Conservation (phyloP, 2,888 invertebrate species). For the Zhengitettix transpicula region DNA sequence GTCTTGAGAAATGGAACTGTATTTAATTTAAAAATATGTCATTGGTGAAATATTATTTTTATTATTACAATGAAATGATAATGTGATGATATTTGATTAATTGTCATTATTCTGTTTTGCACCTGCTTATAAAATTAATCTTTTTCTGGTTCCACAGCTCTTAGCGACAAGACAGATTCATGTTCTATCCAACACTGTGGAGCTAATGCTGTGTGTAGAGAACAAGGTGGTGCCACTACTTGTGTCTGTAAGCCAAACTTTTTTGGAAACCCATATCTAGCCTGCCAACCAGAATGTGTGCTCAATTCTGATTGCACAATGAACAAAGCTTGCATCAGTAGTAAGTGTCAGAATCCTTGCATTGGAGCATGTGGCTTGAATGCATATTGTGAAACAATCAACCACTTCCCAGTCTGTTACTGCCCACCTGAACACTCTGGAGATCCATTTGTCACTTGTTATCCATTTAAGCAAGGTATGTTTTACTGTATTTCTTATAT, state of each 20-base stretch:
- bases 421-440: constrained; percentile 54
- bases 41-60: too few species aligned
- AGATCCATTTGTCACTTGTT: constrained; percentile 59
- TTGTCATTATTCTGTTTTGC: too few species aligned
- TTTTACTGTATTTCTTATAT: background rate
- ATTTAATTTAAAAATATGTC: too few species aligned
- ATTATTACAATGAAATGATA: too few species aligned
- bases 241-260: constrained; percentile 60
- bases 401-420: constrained; percentile 61
- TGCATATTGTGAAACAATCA: constrained; percentile 53
- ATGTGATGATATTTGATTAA: too few species aligned
- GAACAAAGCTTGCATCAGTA: constrained; percentile 55
- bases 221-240: constrained; percentile 42
- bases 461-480: constrained; percentile 24
- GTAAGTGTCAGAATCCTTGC: constrained; percentile 63
- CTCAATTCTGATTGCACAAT: constrained; percentile 61
- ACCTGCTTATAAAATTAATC: too few species aligned
- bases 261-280: constrained; percentile 62
- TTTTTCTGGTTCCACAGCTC: constrained; percentile 22
- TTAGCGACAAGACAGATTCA: constrained; percentile 29
- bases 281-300: constrained; percentile 66
- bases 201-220: constrained; percentile 51
- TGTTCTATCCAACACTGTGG: constrained; percentile 58
- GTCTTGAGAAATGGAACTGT: too few species aligned
- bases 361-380: constrained; percentile 55